These are phyloP conservation scores for Trichopoda pennipes DNA, from an alignment of 2,888 invertebrate genomes.

Conservation along the genomic window DNA sequence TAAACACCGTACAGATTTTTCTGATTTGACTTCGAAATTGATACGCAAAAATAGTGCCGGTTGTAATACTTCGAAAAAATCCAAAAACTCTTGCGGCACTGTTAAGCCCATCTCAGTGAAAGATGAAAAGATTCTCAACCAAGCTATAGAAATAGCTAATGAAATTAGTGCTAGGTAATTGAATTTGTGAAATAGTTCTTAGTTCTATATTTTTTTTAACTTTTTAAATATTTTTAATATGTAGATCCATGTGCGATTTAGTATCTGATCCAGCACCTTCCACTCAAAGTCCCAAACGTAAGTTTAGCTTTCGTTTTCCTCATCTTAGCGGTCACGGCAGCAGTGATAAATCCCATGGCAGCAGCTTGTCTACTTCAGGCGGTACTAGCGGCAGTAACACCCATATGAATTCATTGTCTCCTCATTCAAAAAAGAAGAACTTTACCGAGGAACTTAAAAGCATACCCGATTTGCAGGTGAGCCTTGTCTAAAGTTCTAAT, in stretches of 20 bases:
- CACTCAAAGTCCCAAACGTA: slow-evolving; percentile 87
- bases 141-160: slow-evolving; percentile 95
- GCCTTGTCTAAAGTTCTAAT: slow-evolving; percentile 53
- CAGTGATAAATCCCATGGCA: slow-evolving; percentile 73
- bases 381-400: slow-evolving; percentile 42
- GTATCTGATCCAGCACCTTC: slow-evolving; percentile 82
- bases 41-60: slow-evolving; percentile 73
- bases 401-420: slow-evolving; percentile 80
- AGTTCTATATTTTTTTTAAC: background rate
- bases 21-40: slow-evolving; percentile 83
- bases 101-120: slow-evolving; percentile 97
- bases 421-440: slow-evolving; percentile 84
- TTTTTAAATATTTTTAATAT: slow-evolving; percentile 69
- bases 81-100: slow-evolving; percentile 80
- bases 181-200: background rate
- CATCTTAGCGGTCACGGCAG: slow-evolving; percentile 75
- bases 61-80: slow-evolving; percentile 76
- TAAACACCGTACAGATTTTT: slow-evolving; percentile 86
- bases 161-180: slow-evolving; percentile 89
- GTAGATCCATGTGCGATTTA: slow-evolving; percentile 84
- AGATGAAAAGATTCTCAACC: slow-evolving; percentile 94
- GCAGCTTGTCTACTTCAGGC: slow-evolving; percentile 58
- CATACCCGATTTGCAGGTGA: slow-evolving; percentile 94
- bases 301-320: slow-evolving; percentile 90
- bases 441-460: slow-evolving; percentile 94